These are phyloP conservation scores for Patella depressa DNA, from an alignment of 2,888 invertebrate species.

Conservation along the genomic window DNA sequence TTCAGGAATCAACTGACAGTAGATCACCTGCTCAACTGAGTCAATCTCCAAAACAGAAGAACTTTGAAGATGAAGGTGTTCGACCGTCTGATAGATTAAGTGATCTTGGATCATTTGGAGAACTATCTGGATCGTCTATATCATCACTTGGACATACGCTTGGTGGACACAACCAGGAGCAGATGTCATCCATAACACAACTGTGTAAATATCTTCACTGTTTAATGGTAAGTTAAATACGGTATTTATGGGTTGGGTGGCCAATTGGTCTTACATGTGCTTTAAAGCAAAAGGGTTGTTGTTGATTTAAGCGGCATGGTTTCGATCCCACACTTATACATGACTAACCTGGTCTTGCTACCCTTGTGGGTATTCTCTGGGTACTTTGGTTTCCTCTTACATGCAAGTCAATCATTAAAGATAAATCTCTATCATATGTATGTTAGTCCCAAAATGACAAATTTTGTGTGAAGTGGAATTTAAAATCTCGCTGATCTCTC, in stretches of 20 bases:
- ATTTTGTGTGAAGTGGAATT: too few relatives aligned
- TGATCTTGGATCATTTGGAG: conserved; percentile 47
- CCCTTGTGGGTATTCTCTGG: too few relatives aligned
- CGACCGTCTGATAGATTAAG: conserved; percentile 33
- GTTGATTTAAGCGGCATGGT: too few relatives aligned
- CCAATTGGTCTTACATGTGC: too few relatives aligned
- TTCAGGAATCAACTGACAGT: conserved; percentile 25
- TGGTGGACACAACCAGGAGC: conserved; percentile 76
- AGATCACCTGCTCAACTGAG: conserved; percentile 30
- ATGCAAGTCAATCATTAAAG: too few relatives aligned
- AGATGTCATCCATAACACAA: conserved; percentile 83
- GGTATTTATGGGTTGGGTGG: too few relatives aligned
- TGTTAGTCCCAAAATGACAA: too few relatives aligned
- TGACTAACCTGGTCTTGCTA: too few relatives aligned
- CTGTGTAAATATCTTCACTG: conserved; percentile 90
- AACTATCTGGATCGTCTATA: conserved; percentile 46
- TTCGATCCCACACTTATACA: too few relatives aligned
- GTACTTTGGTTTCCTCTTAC: too few relatives aligned
- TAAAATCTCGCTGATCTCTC: too few relatives aligned
- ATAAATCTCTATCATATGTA: too few relatives aligned
- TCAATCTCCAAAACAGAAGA: conserved; percentile 30
- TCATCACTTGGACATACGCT: conserved; percentile 70
- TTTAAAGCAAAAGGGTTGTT: neutral
- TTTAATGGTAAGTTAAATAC: conserved; percentile 75
- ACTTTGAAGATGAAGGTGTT: conserved; percentile 27